A percentile compares a stretch with the other conserved stretches of the same genome.
phyloP scores from a whole-genome alignment of 2,113 vertebrate genomes.

The Strix aluco region DNA sequence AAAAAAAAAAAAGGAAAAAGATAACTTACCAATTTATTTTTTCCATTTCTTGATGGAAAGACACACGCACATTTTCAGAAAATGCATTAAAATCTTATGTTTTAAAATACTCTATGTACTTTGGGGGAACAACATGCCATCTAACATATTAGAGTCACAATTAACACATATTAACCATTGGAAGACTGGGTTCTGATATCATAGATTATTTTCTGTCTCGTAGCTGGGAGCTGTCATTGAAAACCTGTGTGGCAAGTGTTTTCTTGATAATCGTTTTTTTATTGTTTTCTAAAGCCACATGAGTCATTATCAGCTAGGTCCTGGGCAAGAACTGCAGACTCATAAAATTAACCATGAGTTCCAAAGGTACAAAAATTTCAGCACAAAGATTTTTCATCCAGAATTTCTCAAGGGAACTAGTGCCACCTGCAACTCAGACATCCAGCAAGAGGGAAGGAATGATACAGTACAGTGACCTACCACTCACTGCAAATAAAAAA shows the following conservation, averaged over 20 bases:
- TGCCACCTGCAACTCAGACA: not conserved
- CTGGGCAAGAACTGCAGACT: not conserved
- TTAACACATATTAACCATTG: not conserved
- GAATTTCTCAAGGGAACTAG: not conserved
- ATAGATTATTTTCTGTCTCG: not conserved
- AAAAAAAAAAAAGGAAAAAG: accelerated
- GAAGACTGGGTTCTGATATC: not conserved
- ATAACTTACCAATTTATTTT: not conserved
- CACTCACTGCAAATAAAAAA: not conserved
- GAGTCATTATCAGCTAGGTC: not conserved
- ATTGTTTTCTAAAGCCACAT: not conserved
- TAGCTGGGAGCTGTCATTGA: not conserved
- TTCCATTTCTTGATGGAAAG: not conserved
- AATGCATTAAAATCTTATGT: not conserved
- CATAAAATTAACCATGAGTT: not conserved
- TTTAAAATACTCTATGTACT: not conserved
- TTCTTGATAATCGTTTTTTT: not conserved
- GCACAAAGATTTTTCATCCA: not conserved
- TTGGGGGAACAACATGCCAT: not conserved
- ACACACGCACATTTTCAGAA: not conserved
- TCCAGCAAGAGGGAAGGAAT: not conserved
- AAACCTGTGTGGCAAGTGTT: not conserved
- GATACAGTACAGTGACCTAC: not conserved
- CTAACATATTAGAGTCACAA: not conserved
- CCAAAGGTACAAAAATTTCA: not conserved